Base-by-base conservation (phyloP, 2,888 invertebrate species). In the Tillus elongatus region DNA sequence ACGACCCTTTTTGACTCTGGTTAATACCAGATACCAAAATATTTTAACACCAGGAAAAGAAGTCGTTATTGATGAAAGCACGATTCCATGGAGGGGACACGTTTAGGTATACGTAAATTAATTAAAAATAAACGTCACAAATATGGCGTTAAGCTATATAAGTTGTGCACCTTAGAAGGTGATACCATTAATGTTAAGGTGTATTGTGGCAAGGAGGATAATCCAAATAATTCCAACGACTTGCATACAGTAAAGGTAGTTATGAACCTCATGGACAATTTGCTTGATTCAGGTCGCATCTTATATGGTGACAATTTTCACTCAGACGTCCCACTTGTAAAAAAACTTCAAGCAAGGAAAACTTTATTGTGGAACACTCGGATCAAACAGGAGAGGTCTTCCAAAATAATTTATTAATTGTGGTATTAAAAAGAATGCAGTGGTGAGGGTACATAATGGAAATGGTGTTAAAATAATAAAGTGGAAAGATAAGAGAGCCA, bases 141-240 rank as follows among this genome's bases (percentile, higher is more conserved):
- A 19, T 19, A 19, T 19, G 24, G 24, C n/a, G 24, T 19, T n/a
- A 19, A 19, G 24, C 24, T 19, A 19, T 19, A 19, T n/a, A 19
- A 19, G n/a, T 6, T 19, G 6, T 19, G 24, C n/a, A 19, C 24
- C 6, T 6, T 19, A 19, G 24, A 19, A 6, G 24, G 24, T 8
- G 6, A 19, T n/a, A 8, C 6, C 24, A 8, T 8, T 19, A 19
- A n/a, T 8, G 24, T n/a, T 8, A 19, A n/a, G n/a, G n/a, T 19
- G 6, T 19, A 19, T 19, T 19, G 24, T 19, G 24, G 24, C n/a
- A 19, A 19, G 24, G 24, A 19, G 24, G 24, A 19, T 19, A 19
- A n/a, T n/a, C n/a, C n/a, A n/a, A n/a, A n/a, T n/a, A n/a, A n/a
- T n/a, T n/a, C n/a, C n/a, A n/a, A n/a, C n/a, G n/a, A n/a, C n/a